Evolutionary conservation across 2,888 invertebrate genomes (phyloP).

Genomic region (Eurytoma adleriae): DNA sequence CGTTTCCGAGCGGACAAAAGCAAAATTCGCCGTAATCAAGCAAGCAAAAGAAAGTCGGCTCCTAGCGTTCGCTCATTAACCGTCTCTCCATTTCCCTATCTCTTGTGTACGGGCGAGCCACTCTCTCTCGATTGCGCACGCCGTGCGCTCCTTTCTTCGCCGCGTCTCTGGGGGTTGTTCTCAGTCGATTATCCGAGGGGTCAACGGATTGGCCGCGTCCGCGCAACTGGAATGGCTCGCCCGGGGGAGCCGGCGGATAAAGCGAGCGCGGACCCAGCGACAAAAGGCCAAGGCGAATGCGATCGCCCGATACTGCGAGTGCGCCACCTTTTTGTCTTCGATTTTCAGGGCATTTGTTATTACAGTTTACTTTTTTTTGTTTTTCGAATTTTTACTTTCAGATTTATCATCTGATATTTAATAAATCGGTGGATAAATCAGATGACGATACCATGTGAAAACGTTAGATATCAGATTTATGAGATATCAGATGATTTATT

Average conservation of each 20-base stretch:
- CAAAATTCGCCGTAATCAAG: too few species aligned
- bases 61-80: constrained; percentile 25
- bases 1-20: too few species aligned
- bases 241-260: constrained; percentile 13
- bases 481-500: too few species aligned
- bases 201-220: constrained; percentile 37
- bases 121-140: constrained; percentile 29
- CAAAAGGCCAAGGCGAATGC: too few species aligned
- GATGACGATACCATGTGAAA: too few species aligned
- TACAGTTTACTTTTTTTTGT: constrained; percentile 48
- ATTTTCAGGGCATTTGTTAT: constrained; percentile 27
- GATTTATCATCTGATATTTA: too few species aligned
- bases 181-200: constrained; percentile 73
- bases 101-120: neutral
- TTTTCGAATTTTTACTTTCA: constrained; percentile 1
- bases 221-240: constrained; percentile 44
- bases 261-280: neutral
- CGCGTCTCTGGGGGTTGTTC: constrained; percentile 70
- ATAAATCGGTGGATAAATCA: constrained; percentile 23
- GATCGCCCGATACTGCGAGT: neutral
- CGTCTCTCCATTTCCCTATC: constrained; percentile 24
- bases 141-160: constrained; percentile 63
- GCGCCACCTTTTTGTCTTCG: neutral
- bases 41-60: too few species aligned
- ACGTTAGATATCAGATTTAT: too few species aligned